These are phyloP conservation scores for Tribolium castaneum DNA, from an alignment of 1,140 invertebrate genomes.

Conservation along the genomic window DNA sequence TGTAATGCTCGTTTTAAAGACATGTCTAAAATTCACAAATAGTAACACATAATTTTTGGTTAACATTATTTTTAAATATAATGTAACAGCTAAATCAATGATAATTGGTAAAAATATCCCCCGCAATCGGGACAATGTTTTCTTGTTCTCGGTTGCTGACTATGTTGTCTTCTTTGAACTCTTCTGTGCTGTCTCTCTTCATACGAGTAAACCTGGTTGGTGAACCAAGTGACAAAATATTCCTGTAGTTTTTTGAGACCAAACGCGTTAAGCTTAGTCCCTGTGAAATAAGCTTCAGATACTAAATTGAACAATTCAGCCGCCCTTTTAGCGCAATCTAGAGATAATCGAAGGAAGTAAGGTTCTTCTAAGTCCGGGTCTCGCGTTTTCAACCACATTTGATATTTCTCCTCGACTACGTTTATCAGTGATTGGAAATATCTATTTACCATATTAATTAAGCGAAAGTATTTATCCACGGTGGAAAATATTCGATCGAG, in stretches of 20 bases:
- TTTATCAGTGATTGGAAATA: constrained; percentile 44
- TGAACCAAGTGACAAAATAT: neutral
- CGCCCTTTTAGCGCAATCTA: neutral
- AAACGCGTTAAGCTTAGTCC: neutral
- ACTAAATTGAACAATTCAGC: neutral
- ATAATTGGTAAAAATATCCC: neutral
- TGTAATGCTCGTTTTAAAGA: too few relatives aligned
- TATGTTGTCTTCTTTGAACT: neutral
- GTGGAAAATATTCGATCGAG: constrained; percentile 40
- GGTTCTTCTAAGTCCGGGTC: constrained; percentile 28
- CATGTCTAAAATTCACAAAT: too few relatives aligned
- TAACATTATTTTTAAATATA: too few relatives aligned
- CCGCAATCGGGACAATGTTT: neutral
- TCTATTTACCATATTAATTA: constrained; percentile 39
- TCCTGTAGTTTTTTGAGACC: neutral
- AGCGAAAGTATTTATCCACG: constrained; percentile 10
- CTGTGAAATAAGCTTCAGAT: neutral
- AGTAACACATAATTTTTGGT: too few relatives aligned
- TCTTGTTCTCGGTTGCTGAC: neutral
- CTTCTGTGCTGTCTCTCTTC: neutral
- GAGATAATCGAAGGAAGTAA: neutral
- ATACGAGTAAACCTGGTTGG: neutral
- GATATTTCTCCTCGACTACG: constrained; percentile 36
- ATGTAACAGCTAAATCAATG: too few relatives aligned
- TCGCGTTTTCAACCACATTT: constrained; percentile 31